Percentiles rank a stretch among this genome's conserved stretches.
Evolutionary conservation across 2,113 vertebrate species (phyloP).

Genomic region (Sylvietta virens): DNA sequence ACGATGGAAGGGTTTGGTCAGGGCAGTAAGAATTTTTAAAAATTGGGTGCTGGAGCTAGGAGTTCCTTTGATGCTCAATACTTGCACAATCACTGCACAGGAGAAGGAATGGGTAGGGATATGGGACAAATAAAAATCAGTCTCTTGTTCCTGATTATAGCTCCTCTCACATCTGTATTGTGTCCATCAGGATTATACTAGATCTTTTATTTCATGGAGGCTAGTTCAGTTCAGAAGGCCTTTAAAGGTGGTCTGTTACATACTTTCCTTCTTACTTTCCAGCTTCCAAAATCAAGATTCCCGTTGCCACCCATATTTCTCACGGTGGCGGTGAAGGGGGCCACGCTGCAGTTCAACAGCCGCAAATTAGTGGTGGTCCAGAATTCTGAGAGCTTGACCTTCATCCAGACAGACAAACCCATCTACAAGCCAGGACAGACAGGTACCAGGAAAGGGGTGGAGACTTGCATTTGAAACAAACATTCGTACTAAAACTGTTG

Average conservation of each 20-base stretch:
- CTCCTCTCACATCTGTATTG: background rate
- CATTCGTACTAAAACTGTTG: background rate
- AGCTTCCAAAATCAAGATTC: slow-evolving; percentile 28
- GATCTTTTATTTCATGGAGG: background rate
- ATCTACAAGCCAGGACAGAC: slow-evolving; percentile 72
- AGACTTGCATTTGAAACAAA: background rate
- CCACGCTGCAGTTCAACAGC: slow-evolving; percentile 57
- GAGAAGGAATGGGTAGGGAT: background rate
- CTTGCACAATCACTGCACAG: background rate
- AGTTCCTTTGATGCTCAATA: background rate
- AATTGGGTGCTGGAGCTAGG: background rate
- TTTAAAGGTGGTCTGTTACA: background rate
- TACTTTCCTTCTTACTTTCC: background rate
- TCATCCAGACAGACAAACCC: slow-evolving; percentile 76
- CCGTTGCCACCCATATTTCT: background rate
- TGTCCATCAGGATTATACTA: background rate
- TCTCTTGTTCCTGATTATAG: background rate
- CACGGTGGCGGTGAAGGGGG: slow-evolving; percentile 52
- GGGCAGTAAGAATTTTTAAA: background rate
- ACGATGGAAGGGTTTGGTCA: background rate
- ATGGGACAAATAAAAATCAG: background rate
- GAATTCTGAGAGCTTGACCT: slow-evolving; percentile 59
- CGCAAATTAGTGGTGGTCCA: slow-evolving; percentile 39
- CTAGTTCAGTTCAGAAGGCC: background rate
- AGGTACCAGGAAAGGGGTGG: slow-evolving; percentile 37